These are phyloP conservation scores for Tetramorium alpestre DNA, from an alignment of 1,140 invertebrate species.

Conservation along the genomic window DNA sequence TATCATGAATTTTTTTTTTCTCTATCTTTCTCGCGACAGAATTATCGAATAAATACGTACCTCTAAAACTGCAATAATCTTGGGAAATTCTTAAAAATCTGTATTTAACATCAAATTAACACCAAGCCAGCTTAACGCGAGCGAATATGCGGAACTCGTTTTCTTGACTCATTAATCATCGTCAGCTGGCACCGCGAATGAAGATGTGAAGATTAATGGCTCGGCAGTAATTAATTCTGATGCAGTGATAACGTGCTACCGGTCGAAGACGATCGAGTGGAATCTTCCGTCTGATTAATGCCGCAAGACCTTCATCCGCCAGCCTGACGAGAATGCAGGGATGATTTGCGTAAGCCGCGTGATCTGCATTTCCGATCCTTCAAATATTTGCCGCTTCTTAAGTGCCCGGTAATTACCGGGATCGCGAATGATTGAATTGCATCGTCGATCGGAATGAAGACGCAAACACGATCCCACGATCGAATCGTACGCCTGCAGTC, in stretches of 20 bases:
- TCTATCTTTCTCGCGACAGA: neutral
- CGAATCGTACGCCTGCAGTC: neutral
- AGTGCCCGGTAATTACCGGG: neutral
- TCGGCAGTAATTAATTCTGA: conserved; percentile 30
- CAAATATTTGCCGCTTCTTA: neutral
- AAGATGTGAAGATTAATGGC: conserved; percentile 40
- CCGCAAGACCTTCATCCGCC: neutral
- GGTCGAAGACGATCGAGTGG: conserved; percentile 22
- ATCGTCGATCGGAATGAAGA: neutral
- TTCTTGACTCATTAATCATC: conserved; percentile 31
- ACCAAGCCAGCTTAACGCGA: neutral
- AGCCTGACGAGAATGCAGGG: neutral
- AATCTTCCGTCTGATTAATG: conserved; percentile 16
- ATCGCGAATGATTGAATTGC: neutral
- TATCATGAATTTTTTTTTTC: neutral
- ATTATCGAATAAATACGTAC: too few species aligned
- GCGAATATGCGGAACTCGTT: conserved; percentile 1
- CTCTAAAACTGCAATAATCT: neutral
- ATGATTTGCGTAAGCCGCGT: neutral
- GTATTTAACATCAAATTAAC: neutral
- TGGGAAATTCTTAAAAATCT: neutral
- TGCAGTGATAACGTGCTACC: conserved; percentile 4
- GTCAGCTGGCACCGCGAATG: conserved; percentile 16
- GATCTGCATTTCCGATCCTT: neutral
- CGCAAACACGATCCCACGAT: neutral